These are phyloP conservation scores for Hypothenemus hampei DNA, from an alignment of 1,140 invertebrate species.

Conservation along the genomic window DNA sequence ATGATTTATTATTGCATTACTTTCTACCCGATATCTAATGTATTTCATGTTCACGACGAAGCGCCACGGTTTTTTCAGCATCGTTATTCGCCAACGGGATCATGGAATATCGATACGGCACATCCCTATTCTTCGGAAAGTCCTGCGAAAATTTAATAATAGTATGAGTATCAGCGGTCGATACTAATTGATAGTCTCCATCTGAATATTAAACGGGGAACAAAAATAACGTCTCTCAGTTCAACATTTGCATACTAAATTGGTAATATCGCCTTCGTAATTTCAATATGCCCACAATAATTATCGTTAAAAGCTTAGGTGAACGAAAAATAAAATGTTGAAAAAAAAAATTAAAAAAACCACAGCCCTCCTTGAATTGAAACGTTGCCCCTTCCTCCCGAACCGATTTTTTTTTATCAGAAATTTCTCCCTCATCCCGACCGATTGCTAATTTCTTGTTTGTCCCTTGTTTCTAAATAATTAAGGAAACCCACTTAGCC, in stretches of 20 bases:
- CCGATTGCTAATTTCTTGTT: conserved; percentile 19
- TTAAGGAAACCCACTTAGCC: conserved; percentile 23
- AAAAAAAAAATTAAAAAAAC: not conserved
- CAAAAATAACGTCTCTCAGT: conserved; percentile 10
- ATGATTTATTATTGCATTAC: conserved; percentile 18
- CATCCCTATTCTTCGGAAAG: conserved; percentile 1
- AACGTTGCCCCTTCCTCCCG: not conserved
- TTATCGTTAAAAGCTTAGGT: not conserved
- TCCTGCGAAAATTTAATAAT: conserved; percentile 18
- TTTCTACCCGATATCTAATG: conserved; percentile 20
- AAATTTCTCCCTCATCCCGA: conserved; percentile 8
- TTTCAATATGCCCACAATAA: conserved; percentile 2
- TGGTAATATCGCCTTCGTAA: conserved; percentile 18
- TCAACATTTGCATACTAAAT: conserved; percentile 16
- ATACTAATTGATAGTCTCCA: conserved; percentile 15
- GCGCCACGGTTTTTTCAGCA: no score
- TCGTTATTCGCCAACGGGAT: no score
- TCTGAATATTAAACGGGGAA: conserved; percentile 15
- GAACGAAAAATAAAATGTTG: not conserved
- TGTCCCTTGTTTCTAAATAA: conserved; percentile 20
- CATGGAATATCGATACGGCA: not conserved
- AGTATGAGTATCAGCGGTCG: conserved; percentile 16
- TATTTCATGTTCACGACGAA: conserved; percentile 21
- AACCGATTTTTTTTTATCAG: not conserved
- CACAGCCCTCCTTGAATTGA: not conserved